Base-by-base conservation (phyloP, 2,888 invertebrate species). In the Amphiduros pacificus region DNA sequence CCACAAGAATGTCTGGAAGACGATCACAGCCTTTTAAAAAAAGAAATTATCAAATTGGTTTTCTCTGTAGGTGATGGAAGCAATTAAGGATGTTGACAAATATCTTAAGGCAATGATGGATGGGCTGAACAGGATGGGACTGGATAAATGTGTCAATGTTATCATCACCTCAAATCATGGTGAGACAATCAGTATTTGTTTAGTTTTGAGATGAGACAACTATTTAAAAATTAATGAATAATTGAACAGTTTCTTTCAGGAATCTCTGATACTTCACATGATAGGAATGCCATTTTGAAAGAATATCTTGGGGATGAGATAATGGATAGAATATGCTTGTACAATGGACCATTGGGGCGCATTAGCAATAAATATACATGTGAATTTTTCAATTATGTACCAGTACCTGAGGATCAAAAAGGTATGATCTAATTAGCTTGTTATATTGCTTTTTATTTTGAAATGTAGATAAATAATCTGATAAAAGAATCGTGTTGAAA, bases 111-210 rank as follows among this genome's bases (percentile, higher is more conserved):
- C 65, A 17, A 62, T 79, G 53, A 77, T 79, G 77, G 70, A 77
- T 32, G 68, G 72, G 17, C 54, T 79, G 4, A 71, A 74, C 54
- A 71, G 74, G 48, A 60, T 60, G 22, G 64, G 66, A 5, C 63
- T 78, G 4, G 74, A 77, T 28, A 67, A 73, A 50, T 79, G 79
- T 71, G 70, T 79, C 57, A 78, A 79, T 62, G 71, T 79, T 49
- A 73, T 78, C 27, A 57, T 79, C 24, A 59, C 74, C 2, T 74
- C 78, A 28, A 78, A 79, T 65, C 78, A 78, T 57, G 79, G 79
- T 77, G 71, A 63, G 70, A 59, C 4, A 1, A 5, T 3, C 5
- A 20, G 22, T 54, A 20, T 26, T 31, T 54, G n/a, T 48, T 48
- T 48, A 20, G 48, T 32, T n/a, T 54, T n/a, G n/a, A n/a, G n/a